Evolutionary conservation across 2,888 invertebrate genomes (phyloP).

Genomic region (Sphaerophoria taeniata): DNA sequence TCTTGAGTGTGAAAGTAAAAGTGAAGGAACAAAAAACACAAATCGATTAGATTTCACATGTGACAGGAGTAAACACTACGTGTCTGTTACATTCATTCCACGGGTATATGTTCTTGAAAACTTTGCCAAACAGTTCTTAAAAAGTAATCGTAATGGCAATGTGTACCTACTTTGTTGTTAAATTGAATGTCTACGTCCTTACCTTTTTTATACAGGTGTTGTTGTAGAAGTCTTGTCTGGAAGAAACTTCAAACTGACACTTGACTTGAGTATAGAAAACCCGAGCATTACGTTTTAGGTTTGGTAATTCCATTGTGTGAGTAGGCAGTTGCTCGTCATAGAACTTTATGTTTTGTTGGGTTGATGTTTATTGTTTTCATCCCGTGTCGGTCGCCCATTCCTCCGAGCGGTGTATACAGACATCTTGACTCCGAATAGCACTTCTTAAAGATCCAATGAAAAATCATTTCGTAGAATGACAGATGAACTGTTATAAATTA

Average conservation of each 20-base stretch:
- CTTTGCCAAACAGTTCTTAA: constrained; percentile 48
- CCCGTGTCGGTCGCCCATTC: too few relatives aligned
- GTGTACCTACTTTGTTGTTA: constrained; percentile 63
- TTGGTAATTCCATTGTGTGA: too few relatives aligned
- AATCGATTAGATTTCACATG: constrained; percentile 58
- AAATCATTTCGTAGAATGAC: constrained; percentile 42
- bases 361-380: background rate
- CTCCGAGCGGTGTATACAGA: background rate
- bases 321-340: background rate
- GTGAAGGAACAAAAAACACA: background rate
- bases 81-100: constrained; percentile 11
- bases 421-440: background rate
- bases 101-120: background rate
- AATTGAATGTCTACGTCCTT: constrained; percentile 47
- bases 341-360: constrained; percentile 5
- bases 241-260: constrained; percentile 42
- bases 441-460: background rate
- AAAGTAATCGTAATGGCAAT: constrained; percentile 22
- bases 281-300: background rate
- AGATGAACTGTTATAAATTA: constrained; percentile 65
- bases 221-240: background rate
- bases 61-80: constrained; percentile 23
- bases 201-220: constrained; percentile 29
- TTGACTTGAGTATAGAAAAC: constrained; percentile 27
- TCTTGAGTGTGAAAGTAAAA: background rate